Base-by-base conservation (phyloP, 2,113 vertebrate genomes). In the Psittacula cyanocephala region DNA sequence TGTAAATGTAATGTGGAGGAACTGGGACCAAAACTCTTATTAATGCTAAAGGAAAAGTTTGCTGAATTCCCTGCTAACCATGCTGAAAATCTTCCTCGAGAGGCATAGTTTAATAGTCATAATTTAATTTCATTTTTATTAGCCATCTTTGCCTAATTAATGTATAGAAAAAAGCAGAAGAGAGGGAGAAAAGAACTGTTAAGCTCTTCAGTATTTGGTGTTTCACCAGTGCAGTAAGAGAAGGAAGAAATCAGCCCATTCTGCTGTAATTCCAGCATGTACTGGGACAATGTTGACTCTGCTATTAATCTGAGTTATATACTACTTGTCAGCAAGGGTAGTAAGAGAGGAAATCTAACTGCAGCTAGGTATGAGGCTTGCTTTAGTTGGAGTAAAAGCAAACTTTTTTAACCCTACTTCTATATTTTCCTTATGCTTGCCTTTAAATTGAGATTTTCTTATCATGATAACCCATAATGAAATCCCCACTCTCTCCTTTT, bases 41-140 rank as follows among this genome's bases (percentile, higher is more conserved):
- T 67, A 69, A 50, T 37, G 46, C 37, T 93, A 47, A 93, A 65
- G 62, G 55, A 88, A 47, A 63, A 52, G 39, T 44, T 92, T 93
- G 28, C 18, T 29, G 50, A 71, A 82, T 83, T 92, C 72, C 62
- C n/a, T 89, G 29, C 44, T 65, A 50, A 78, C 57, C 35, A 20
- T 46, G 37, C 49, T 89, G 78, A 78, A 95, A 96, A 63, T 47
- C 44, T 89, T 72, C 53, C 59, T 29, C 20, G 35, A 81, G 44
- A 93, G 44, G 81, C 19, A 19, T 9, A 23, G 20, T 29, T 90
- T 67, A 86, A 64, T 82, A 87, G 57, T 60, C 12, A 63, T 76
- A 80, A 86, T 88, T 90, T 90, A 74, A 92, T 89, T 95, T 91
- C 29, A 89, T 83, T 93, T 91, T 57, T 68, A 55, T 95, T 90